Base-by-base conservation (phyloP, 2,888 invertebrate species). In the Macrophya alboannulata region DNA sequence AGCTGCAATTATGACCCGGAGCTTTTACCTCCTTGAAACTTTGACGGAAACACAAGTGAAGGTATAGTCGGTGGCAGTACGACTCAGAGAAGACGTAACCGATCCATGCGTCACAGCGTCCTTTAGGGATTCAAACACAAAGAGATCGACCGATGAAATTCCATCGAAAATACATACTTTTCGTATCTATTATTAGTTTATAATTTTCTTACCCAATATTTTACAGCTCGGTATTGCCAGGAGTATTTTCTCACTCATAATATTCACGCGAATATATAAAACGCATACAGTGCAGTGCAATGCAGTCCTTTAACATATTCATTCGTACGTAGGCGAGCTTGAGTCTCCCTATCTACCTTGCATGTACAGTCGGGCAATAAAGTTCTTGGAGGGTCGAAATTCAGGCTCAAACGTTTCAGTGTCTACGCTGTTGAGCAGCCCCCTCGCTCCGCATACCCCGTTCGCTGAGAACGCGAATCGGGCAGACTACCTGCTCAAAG, bases 21-120 rank as follows among this genome's bases (percentile, higher is more conserved):
- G 77, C 51, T 77, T 74, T 55, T 77, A 55, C 55, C 55, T 55
- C 51, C 51, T 77, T n/a, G 51, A 77, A 77, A 37, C 31, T 77
- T 55, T 55, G 77, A 55, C 77, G 55, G 17, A 37, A 74, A 74
- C 45, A 45, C 31, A 48, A 74, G 45, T 74, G 74, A 8, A 74
- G 45, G 10, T 74, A 45, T n/a, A 74, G 74, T 74, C 45, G 4
- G 8, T 74, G 74, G 45, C 74, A 45, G 45, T 43, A 74, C 15
- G 43, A 71, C 71, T 72, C 40, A n/a, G n/a, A n/a, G 15, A n/a
- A 12, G 9, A 1, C n/a, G n/a, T 43, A 43, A 40, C 40, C 71
- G 71, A 48, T 74, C 25, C 15, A 45, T 74, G 21, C 74, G 45
- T 10, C 17, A n/a, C 45, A 21, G 25, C 15, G n/a, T 55, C 77